phyloP scores from a whole-genome alignment of 2,888 invertebrate genomes.

The Parnassius orleans region DNA sequence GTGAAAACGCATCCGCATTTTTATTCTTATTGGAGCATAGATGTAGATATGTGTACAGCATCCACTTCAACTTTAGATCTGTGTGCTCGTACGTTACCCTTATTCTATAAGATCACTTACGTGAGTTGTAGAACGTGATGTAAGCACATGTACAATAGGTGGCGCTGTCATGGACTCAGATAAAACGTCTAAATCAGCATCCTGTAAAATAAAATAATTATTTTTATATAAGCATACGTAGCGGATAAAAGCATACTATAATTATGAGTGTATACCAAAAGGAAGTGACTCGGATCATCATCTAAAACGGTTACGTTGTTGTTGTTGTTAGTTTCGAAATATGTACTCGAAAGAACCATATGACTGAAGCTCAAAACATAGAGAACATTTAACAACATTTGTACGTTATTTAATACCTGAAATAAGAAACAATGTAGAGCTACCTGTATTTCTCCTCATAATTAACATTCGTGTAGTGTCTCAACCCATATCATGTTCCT shows the following conservation, averaged over 20 bases:
- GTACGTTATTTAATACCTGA: conserved; percentile 16
- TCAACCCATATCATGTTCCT: too few relatives aligned
- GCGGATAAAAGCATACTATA: not conserved
- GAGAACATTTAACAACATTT: conserved; percentile 8
- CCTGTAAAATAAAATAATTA: conserved; percentile 24
- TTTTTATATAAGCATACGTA: not conserved
- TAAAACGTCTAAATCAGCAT: conserved; percentile 33
- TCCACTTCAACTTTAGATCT: too few relatives aligned
- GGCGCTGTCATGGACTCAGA: conserved; percentile 41
- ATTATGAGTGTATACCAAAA: conserved; percentile 7
- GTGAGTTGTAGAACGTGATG: conserved; percentile 33
- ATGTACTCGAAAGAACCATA: not conserved
- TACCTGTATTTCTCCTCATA: too few relatives aligned
- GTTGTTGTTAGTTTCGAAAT: conserved; percentile 3
- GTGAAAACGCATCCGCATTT: too few relatives aligned
- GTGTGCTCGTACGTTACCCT: too few relatives aligned
- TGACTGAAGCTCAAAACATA: conserved; percentile 13
- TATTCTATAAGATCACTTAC: conserved; percentile 21
- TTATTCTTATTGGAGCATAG: too few relatives aligned
- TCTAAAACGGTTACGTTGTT: not conserved
- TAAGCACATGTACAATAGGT: conserved; percentile 37
- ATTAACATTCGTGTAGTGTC: too few relatives aligned
- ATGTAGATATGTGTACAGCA: too few relatives aligned
- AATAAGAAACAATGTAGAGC: not conserved
- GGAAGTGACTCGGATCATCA: not conserved